phyloP scores from a whole-genome alignment of 2,888 invertebrate species.

The Ceratothoa steindachneri region DNA sequence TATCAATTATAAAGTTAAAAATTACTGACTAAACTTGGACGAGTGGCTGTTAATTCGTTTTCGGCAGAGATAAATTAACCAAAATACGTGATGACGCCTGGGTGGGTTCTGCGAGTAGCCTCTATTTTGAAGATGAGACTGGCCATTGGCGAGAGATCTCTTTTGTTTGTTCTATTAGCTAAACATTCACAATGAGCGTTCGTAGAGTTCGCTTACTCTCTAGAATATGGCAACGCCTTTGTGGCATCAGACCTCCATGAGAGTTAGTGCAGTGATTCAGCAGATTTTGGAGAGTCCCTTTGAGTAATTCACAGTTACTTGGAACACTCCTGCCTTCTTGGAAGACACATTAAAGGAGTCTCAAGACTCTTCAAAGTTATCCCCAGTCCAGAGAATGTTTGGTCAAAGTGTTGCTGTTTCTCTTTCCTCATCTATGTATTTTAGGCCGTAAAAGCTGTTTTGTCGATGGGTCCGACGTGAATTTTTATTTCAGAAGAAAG shows the following conservation, averaged over 20 bases:
- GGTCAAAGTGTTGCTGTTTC: background rate
- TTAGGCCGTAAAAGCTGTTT: too few relatives aligned
- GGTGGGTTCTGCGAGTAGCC: too few relatives aligned
- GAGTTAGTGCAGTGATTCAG: constrained; percentile 1
- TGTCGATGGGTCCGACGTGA: too few relatives aligned
- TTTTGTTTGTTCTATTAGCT: background rate
- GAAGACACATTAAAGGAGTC: background rate
- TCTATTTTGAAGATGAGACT: too few relatives aligned
- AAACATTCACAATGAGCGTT: background rate
- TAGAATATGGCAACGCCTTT: background rate
- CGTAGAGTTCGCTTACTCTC: background rate
- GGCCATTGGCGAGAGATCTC: background rate
- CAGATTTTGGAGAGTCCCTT: background rate
- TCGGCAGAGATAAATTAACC: too few relatives aligned
- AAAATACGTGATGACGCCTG: too few relatives aligned
- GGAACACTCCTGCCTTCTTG: background rate
- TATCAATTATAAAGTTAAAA: too few relatives aligned
- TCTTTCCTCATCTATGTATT: too few relatives aligned
- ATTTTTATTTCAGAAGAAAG: too few relatives aligned
- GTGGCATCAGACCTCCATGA: constrained; percentile 9
- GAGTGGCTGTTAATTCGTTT: too few relatives aligned
- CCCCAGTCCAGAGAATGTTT: background rate
- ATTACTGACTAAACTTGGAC: too few relatives aligned
- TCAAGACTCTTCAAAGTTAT: background rate
- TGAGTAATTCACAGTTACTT: background rate